These are phyloP conservation scores for Helicoverpa zea DNA, from an alignment of 1,140 invertebrate species.

Conservation along the genomic window DNA sequence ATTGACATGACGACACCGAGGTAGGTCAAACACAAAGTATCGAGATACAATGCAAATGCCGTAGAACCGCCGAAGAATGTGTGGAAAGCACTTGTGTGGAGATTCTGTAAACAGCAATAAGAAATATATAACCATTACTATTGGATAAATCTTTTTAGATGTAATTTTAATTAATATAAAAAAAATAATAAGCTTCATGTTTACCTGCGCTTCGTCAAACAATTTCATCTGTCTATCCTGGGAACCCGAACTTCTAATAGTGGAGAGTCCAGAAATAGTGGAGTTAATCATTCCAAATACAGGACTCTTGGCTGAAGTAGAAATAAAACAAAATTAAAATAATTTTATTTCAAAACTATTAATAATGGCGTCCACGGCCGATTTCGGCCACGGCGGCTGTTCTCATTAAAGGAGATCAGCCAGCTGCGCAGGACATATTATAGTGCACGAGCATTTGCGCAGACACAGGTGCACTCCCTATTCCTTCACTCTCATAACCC, in stretches of 20 bases:
- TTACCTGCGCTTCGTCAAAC: conserved; percentile 88
- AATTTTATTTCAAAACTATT: too few relatives aligned
- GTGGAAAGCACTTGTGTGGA: conserved; percentile 78
- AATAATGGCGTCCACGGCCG: too few relatives aligned
- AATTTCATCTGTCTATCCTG: conserved; percentile 88
- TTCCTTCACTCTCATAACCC: too few relatives aligned
- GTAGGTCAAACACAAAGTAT: conserved; percentile 76
- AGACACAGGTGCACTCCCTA: too few relatives aligned
- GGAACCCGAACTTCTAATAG: conserved; percentile 79
- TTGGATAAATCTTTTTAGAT: background rate
- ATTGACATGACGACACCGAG: conserved; percentile 69
- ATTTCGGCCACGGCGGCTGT: too few relatives aligned
- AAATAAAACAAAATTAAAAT: background rate
- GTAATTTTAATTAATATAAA: conserved; percentile 1
- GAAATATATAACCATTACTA: too few relatives aligned
- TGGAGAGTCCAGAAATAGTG: conserved; percentile 83
- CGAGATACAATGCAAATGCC: conserved; percentile 79
- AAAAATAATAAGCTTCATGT: background rate
- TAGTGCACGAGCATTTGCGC: too few relatives aligned
- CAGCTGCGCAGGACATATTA: too few relatives aligned
- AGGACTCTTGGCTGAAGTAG: conserved; percentile 85
- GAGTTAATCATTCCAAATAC: conserved; percentile 86
- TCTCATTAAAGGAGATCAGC: too few relatives aligned
- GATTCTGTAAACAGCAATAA: conserved; percentile 67
- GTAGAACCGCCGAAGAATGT: conserved; percentile 74